Evolutionary conservation across 2,113 vertebrate genomes (phyloP).

Genomic region (Ammodytes marinus): DNA sequence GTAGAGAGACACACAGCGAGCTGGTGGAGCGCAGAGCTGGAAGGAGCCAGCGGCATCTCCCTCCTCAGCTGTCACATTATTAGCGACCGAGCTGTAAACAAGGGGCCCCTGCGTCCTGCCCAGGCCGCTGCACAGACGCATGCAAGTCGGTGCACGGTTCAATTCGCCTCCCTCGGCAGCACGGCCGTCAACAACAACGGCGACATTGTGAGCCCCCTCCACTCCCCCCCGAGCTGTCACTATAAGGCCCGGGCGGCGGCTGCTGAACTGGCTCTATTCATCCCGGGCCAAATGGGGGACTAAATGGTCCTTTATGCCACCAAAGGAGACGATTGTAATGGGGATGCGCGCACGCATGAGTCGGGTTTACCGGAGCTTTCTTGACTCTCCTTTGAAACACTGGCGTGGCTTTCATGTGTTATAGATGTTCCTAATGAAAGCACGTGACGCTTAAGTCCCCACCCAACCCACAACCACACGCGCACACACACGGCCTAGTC

Average conservation of each 20-base stretch:
- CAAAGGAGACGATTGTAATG: slow-evolving; percentile 74
- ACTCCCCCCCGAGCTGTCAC: slow-evolving; percentile 82
- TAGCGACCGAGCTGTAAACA: slow-evolving; percentile 91
- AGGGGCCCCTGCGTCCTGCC: slow-evolving; percentile 86
- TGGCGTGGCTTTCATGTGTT: slow-evolving; percentile 60
- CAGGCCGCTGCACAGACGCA: slow-evolving; percentile 88
- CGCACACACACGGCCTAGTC: background rate
- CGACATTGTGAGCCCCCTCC: slow-evolving; percentile 89
- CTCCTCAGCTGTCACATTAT: slow-evolving; percentile 94
- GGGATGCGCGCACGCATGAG: slow-evolving; percentile 69
- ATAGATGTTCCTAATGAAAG: slow-evolving; percentile 50
- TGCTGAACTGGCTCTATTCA: slow-evolving; percentile 87
- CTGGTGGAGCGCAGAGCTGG: slow-evolving; percentile 53
- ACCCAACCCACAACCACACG: background rate
- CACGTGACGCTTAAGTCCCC: slow-evolving; percentile 22
- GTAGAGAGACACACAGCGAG: background rate
- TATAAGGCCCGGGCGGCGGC: slow-evolving; percentile 86
- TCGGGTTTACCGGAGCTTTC: slow-evolving; percentile 62
- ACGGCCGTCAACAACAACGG: slow-evolving; percentile 92
- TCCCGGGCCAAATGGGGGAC: slow-evolving; percentile 77
- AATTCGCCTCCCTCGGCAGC: slow-evolving; percentile 85
- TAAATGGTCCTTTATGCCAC: slow-evolving; percentile 81
- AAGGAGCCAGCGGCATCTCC: slow-evolving; percentile 70
- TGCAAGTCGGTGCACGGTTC: slow-evolving; percentile 89
- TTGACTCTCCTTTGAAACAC: slow-evolving; percentile 56